Conservation (phyloP, 2,113 vertebrate genomes). For the Oryzias celebensis region DNA sequence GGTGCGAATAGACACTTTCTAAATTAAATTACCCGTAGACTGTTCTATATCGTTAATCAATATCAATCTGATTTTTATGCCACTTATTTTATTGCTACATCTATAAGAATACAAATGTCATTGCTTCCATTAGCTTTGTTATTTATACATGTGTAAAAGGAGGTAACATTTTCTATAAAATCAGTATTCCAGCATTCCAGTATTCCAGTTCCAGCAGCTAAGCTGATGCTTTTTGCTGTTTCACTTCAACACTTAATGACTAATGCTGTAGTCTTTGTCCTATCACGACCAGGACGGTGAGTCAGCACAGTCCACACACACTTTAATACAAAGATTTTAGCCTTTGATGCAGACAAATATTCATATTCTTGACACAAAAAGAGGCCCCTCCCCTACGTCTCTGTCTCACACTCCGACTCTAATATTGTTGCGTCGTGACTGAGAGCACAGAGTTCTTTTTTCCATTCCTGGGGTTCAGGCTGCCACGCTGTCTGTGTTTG, state of each 20-base stretch:
- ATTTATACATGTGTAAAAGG: neutral
- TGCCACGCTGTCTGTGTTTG: constrained; percentile 28
- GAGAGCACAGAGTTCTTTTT: constrained; percentile 62
- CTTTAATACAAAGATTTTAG: constrained; percentile 47
- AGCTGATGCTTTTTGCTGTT: constrained; percentile 17
- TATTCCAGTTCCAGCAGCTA: constrained; percentile 35
- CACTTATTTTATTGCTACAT: no score
- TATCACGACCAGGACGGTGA: constrained; percentile 70
- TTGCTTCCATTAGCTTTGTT: no score
- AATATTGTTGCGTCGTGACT: constrained; percentile 68
- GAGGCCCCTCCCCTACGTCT: constrained; percentile 29
- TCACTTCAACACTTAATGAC: constrained; percentile 47
- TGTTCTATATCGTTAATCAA: no score
- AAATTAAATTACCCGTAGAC: no score
- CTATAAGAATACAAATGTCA: no score
- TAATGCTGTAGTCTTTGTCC: constrained; percentile 68
- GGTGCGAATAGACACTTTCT: no score
- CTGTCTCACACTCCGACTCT: constrained; percentile 46
- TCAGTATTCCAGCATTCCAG: no score
- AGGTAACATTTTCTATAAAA: neutral
- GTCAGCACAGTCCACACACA: constrained; percentile 65
- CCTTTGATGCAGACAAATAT: constrained; percentile 69
- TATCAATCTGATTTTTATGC: no score
- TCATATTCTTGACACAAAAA: constrained; percentile 69
- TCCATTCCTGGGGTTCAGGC: constrained; percentile 62